Evolutionary conservation across 2,888 invertebrate species (phyloP).

Genomic region (Cabera pusaria): DNA sequence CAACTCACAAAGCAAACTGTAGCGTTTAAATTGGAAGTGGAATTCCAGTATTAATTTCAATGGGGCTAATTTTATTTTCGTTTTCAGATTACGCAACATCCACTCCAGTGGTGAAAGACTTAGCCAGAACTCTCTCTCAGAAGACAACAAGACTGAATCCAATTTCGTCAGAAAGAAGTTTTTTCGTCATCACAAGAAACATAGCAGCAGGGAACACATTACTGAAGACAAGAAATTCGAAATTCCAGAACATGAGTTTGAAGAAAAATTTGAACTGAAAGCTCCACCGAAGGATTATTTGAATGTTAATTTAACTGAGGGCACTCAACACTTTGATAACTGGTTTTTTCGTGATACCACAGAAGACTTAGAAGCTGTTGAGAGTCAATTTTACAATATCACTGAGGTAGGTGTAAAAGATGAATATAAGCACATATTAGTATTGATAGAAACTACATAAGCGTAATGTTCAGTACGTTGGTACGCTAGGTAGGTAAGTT

Average conservation of each 20-base stretch:
- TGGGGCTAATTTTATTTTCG: no score
- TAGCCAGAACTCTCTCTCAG: conserved; percentile 47
- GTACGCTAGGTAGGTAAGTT: no score
- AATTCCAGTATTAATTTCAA: no score
- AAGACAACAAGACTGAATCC: conserved; percentile 43
- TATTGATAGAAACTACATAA: no score
- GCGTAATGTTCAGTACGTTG: no score
- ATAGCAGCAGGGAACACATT: conserved; percentile 44
- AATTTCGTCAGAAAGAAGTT: conserved; percentile 57
- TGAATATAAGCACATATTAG: no score
- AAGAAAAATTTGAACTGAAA: conserved; percentile 82
- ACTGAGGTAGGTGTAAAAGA: conserved; percentile 51
- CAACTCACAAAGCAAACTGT: no score
- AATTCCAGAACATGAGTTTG: conserved; percentile 84
- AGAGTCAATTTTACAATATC: conserved; percentile 52
- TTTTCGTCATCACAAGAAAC: conserved; percentile 72
- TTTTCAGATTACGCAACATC: conserved; percentile 65
- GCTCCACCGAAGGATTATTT: conserved; percentile 61
- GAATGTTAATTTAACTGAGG: conserved; percentile 33
- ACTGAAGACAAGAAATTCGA: conserved; percentile 54
- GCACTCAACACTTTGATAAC: conserved; percentile 51
- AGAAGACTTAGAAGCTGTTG: conserved; percentile 69
- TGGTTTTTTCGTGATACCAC: conserved; percentile 73
- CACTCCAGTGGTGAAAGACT: conserved; percentile 60
- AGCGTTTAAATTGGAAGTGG: no score